A percentile compares a stretch with the other conserved stretches of the same genome.
Conservation (phyloP, 2,888 invertebrate genomes). For the Campoplex capitator region DNA sequence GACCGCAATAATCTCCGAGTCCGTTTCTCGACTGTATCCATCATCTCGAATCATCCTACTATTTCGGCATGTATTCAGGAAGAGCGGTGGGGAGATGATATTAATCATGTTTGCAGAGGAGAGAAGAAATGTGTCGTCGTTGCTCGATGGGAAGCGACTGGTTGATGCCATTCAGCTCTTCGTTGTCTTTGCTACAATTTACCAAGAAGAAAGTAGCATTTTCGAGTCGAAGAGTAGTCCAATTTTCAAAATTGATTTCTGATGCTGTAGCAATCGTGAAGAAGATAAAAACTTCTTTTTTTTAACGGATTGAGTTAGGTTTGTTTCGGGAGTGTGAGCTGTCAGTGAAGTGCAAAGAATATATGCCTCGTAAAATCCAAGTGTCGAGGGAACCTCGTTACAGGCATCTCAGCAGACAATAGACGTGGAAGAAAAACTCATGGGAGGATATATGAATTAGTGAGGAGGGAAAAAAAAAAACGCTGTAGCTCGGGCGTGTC, state of each 20-base stretch:
- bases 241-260: background rate
- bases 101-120: background rate
- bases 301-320: background rate
- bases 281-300: background rate
- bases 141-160: background rate
- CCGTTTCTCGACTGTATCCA: conserved; percentile 32
- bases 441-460: conserved; percentile 17
- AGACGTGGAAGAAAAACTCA: conserved; percentile 49
- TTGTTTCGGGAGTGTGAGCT: background rate
- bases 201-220: too few species aligned
- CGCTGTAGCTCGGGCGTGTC: conserved; percentile 37
- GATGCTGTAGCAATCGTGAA: background rate
- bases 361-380: background rate
- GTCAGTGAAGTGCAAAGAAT: background rate
- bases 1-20: conserved; percentile 62
- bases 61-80: background rate
- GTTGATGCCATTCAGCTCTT: background rate
- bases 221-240: background rate
- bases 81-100: background rate
- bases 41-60: conserved; percentile 14
- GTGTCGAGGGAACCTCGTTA: background rate
- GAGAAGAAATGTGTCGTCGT: background rate
- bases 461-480: conserved; percentile 20
- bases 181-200: background rate
- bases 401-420: conserved; percentile 49